Evolutionary conservation across 1,140 invertebrate genomes (phyloP).

Genomic region (Drosophila chauvacae): DNA sequence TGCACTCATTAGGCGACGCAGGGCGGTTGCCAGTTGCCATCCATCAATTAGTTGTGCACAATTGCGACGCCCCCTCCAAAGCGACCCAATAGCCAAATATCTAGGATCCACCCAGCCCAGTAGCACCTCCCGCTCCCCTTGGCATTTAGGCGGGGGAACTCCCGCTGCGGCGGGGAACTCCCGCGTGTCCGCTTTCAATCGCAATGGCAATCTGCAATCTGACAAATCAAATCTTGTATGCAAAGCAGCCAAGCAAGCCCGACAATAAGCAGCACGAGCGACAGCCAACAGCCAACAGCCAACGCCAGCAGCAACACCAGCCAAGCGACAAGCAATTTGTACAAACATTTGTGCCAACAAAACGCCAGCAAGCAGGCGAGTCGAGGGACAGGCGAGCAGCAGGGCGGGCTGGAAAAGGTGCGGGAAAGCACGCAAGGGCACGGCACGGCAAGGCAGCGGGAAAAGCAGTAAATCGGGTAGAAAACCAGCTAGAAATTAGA

Average conservation of each 20-base stretch:
- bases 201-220: constrained; percentile 60
- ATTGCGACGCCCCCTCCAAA: constrained; percentile 15
- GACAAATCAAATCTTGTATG: constrained; percentile 72
- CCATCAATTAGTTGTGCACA: constrained; percentile 54
- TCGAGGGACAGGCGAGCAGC: constrained; percentile 9
- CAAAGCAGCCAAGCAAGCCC: constrained; percentile 52
- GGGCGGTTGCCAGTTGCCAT: constrained; percentile 19
- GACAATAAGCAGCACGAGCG: constrained; percentile 9
- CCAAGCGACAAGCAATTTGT: constrained; percentile 75
- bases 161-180: constrained; percentile 19
- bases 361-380: constrained; percentile 43
- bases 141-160: constrained; percentile 14
- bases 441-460: background rate
- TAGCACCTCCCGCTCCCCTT: background rate
- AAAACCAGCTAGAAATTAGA: background rate
- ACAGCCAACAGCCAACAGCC: background rate
- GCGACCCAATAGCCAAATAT: background rate
- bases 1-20: constrained; percentile 30
- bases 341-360: constrained; percentile 67
- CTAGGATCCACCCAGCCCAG: background rate
- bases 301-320: constrained; percentile 9
- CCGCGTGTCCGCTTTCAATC: constrained; percentile 41
- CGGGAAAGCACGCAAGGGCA: background rate
- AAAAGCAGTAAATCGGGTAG: background rate
- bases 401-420: background rate